phyloP scores from a whole-genome alignment of 1,140 invertebrate species.

The Probaryconus sp. region DNA sequence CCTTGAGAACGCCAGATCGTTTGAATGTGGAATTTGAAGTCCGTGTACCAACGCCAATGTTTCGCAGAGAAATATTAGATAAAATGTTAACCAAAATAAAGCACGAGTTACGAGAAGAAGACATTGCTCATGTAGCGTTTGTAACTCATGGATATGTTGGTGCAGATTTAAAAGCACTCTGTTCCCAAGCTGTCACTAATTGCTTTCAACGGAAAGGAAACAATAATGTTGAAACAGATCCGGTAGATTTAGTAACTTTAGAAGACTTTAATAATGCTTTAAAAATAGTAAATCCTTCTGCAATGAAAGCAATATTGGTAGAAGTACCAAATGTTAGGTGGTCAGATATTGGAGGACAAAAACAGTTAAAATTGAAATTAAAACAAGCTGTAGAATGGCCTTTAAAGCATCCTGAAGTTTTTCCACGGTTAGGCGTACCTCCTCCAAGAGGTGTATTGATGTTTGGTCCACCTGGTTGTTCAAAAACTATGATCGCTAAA shows the following conservation, averaged over 20 bases:
- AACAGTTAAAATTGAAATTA: conserved; percentile 91
- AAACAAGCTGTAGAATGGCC: conserved; percentile 96
- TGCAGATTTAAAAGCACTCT: conserved; percentile 88
- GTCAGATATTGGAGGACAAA: conserved; percentile 95
- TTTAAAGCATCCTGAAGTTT: conserved; percentile 92
- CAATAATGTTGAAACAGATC: background rate
- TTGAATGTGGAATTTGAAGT: conserved; percentile 93
- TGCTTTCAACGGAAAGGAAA: background rate
- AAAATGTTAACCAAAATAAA: conserved; percentile 80
- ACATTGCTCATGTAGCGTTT: conserved; percentile 83
- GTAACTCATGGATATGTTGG: conserved; percentile 93
- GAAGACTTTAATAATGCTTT: conserved; percentile 83
- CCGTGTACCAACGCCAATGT: conserved; percentile 84
- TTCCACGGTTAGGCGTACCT: conserved; percentile 91
- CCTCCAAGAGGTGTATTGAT: conserved; percentile 96
- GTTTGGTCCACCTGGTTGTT: conserved; percentile 98
- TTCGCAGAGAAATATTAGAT: conserved; percentile 83
- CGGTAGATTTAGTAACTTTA: conserved; percentile 65
- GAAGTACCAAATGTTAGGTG: conserved; percentile 92
- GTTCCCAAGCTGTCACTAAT: conserved; percentile 83
- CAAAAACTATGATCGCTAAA: conserved; percentile 97
- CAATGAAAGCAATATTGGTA: conserved; percentile 92
- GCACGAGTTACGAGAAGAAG: conserved; percentile 79
- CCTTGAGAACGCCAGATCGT: conserved; percentile 86
- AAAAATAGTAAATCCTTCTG: conserved; percentile 87